Conservation (phyloP, 2,113 vertebrate genomes). For the Piliocolobus tephrosceles region DNA sequence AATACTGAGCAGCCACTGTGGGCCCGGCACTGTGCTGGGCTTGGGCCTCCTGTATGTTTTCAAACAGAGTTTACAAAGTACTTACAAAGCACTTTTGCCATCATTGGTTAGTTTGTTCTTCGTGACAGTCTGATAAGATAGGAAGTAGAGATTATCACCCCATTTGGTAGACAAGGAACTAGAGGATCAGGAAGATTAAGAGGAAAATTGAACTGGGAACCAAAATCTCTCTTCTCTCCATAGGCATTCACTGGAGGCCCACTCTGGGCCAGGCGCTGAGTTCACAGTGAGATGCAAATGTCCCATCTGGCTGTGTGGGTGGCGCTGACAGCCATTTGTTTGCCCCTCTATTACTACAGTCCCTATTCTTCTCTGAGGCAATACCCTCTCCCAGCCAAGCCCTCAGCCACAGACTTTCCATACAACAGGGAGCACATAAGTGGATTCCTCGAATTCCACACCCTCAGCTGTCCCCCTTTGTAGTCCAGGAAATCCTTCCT, state of each 20-base stretch:
- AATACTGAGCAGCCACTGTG: rapidly evolving
- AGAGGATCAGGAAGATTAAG: background rate
- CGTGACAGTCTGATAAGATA: background rate
- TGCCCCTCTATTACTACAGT: background rate
- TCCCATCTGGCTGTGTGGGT: rapidly evolving
- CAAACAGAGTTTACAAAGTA: too few species aligned
- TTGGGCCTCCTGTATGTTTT: background rate
- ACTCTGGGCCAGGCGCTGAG: background rate
- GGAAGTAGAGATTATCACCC: background rate
- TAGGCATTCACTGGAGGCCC: background rate
- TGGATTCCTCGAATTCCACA: background rate
- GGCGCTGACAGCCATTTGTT: background rate
- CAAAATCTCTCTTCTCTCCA: background rate
- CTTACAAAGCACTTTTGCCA: background rate
- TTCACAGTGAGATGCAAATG: background rate
- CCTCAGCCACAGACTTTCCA: background rate
- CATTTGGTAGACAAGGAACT: background rate
- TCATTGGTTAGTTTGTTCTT: background rate
- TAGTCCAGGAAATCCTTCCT: background rate
- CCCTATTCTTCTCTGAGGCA: background rate
- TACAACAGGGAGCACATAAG: background rate
- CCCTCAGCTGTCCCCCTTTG: background rate
- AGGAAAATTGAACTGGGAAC: background rate
- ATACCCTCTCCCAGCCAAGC: background rate
- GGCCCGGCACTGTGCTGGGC: background rate